Conservation (phyloP, 2,888 invertebrate species). For the Helleia helle region DNA sequence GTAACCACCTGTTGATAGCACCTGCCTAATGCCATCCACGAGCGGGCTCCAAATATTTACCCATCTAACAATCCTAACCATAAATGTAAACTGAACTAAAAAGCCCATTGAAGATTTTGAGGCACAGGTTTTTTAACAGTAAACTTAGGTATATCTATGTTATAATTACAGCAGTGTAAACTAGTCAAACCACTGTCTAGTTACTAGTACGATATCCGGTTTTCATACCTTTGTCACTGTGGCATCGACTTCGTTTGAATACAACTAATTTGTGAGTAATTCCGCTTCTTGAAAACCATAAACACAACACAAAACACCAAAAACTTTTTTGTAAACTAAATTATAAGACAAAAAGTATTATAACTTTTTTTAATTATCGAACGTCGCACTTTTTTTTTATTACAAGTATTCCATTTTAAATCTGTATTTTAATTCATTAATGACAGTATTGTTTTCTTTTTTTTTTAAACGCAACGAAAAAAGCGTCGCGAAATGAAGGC, state of each 20-base stretch:
- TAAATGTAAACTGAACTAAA: background rate
- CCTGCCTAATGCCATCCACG: no score
- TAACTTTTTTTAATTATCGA: conserved; percentile 10
- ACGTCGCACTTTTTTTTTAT: conserved; percentile 10
- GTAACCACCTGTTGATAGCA: background rate
- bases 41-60: background rate
- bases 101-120: background rate
- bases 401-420: conserved; percentile 9
- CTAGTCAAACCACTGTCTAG: conserved; percentile 55
- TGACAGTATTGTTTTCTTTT: conserved; percentile 24
- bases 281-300: conserved; percentile 37
- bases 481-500: conserved; percentile 39
- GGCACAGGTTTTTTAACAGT: background rate
- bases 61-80: background rate
- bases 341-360: conserved; percentile 14
- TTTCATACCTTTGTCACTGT: conserved; percentile 63
- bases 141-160: conserved; percentile 17
- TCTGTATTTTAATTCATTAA: conserved; percentile 17
- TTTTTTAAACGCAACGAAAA: conserved; percentile 32
- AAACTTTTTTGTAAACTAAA: conserved; percentile 35
- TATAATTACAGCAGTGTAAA: conserved; percentile 42
- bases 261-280: conserved; percentile 20
- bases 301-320: conserved; percentile 54
- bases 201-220: conserved; percentile 51
- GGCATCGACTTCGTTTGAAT: conserved; percentile 43